Conservation (phyloP, 2,797 vertebrate genomes). For the Hemitrygon akajei region DNA sequence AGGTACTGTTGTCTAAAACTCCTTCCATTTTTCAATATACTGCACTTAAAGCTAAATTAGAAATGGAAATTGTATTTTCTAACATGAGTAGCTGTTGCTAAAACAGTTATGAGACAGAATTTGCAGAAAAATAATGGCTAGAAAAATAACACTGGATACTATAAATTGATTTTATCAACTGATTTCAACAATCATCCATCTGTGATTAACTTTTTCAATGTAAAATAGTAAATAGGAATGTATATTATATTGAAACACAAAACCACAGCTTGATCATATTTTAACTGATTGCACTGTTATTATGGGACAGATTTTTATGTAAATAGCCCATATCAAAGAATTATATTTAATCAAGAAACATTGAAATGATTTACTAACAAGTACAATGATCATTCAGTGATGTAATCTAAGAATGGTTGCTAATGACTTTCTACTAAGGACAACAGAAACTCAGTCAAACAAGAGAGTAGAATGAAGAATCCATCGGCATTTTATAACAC, state of each 20-base stretch:
- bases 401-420: neutral
- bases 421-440: neutral
- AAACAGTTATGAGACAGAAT: neutral
- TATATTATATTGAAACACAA: neutral
- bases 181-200: neutral
- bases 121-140: neutral
- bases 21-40: neutral
- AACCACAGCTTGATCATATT: neutral
- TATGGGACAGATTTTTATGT: neutral
- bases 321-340: neutral
- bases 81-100: neutral
- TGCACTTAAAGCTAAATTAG: neutral
- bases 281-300: neutral
- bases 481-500: neutral
- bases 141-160: neutral
- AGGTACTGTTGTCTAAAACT: neutral
- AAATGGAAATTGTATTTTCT: neutral
- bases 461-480: neutral
- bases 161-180: constrained; percentile 2
- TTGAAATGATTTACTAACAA: neutral
- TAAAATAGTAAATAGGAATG: neutral
- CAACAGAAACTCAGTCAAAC: neutral
- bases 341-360: neutral
- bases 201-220: neutral
- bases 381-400: neutral